Conservation (phyloP, 1,140 invertebrate genomes). For the Kradibia gibbosae region DNA sequence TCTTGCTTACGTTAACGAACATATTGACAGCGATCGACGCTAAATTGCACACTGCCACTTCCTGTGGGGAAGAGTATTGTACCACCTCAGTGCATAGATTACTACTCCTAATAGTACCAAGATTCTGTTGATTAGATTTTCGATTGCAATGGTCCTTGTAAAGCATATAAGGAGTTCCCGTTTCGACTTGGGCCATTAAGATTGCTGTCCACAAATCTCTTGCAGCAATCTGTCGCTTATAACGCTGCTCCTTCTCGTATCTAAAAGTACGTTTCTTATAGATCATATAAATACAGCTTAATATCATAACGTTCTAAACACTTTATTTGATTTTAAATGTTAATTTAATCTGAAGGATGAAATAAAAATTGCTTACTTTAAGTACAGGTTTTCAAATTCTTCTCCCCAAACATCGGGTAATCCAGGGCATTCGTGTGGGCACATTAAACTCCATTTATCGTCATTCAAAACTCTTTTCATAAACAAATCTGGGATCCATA, state of each 20-base stretch:
- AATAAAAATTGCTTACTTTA: conserved; percentile 72
- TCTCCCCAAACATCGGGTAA: conserved; percentile 94
- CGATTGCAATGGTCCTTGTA: conserved; percentile 98
- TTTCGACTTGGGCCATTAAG: conserved; percentile 97
- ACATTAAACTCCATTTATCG: conserved; percentile 96
- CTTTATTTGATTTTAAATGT: not conserved
- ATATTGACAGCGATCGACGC: conserved; percentile 98
- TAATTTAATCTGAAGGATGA: conserved; percentile 9
- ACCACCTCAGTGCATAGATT: conserved; percentile 99
- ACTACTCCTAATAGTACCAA: conserved; percentile 98
- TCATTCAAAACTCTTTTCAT: conserved; percentile 96
- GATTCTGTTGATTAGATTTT: conserved; percentile 98
- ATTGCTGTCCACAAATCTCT: conserved; percentile 95
- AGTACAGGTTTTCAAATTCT: conserved; percentile 93
- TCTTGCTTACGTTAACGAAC: conserved; percentile 86
- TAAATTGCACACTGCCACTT: conserved; percentile 98
- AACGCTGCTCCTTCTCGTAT: conserved; percentile 90
- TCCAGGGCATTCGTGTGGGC: conserved; percentile 93
- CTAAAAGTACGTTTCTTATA: conserved; percentile 64
- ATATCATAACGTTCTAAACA: not conserved
- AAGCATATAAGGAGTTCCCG: conserved; percentile 97
- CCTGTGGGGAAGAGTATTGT: conserved; percentile 92
- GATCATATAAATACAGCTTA: conserved; percentile 31
- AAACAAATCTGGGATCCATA: conserved; percentile 99
- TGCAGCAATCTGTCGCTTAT: conserved; percentile 85